Evolutionary conservation across 2,888 invertebrate species (phyloP).

Genomic region (Noctua janthina): DNA sequence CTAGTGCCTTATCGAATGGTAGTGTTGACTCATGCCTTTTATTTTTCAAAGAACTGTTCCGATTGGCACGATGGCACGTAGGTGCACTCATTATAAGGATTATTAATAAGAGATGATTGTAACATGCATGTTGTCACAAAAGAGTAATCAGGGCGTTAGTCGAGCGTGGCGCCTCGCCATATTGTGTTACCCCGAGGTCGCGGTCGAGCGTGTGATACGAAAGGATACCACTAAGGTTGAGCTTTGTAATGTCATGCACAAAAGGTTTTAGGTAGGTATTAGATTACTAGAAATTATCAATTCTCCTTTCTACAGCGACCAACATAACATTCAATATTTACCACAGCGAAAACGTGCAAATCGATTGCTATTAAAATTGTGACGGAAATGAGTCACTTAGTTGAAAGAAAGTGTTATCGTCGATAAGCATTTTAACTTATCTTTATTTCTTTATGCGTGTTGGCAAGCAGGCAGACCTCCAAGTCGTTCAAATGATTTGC

Average conservation of each 20-base stretch:
- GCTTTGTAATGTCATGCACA: slow-evolving; percentile 81
- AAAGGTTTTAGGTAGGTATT: slow-evolving; percentile 59
- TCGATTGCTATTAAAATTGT: slow-evolving; percentile 49
- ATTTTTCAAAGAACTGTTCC: slow-evolving; percentile 50
- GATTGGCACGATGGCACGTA: slow-evolving; percentile 38
- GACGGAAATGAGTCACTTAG: slow-evolving; percentile 54
- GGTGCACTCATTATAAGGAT: slow-evolving; percentile 39
- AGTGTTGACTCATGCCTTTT: slow-evolving; percentile 40
- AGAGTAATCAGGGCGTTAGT: slow-evolving; percentile 80
- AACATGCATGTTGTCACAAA: slow-evolving; percentile 72
- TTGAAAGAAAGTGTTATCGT: slow-evolving; percentile 49
- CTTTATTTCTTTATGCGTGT: slow-evolving; percentile 30
- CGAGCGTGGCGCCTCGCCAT: slow-evolving; percentile 84
- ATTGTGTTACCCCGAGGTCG: slow-evolving; percentile 87
- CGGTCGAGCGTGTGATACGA: slow-evolving; percentile 82
- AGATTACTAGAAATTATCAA: slow-evolving; percentile 41
- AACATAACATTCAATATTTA: slow-evolving; percentile 36
- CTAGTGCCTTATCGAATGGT: slow-evolving; percentile 36
- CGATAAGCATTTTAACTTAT: slow-evolving; percentile 54
- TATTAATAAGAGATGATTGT: slow-evolving; percentile 57
- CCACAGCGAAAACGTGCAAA: slow-evolving; percentile 57
- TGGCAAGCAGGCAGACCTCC: slow-evolving; percentile 18
- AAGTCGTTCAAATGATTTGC: not conserved
- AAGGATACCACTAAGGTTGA: slow-evolving; percentile 86
- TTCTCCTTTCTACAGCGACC: slow-evolving; percentile 7